Evolutionary conservation across 2,113 vertebrate genomes (phyloP), one percentile per base, ranked within the genome.

Genomic region (Megaceryle maxima): DNA sequence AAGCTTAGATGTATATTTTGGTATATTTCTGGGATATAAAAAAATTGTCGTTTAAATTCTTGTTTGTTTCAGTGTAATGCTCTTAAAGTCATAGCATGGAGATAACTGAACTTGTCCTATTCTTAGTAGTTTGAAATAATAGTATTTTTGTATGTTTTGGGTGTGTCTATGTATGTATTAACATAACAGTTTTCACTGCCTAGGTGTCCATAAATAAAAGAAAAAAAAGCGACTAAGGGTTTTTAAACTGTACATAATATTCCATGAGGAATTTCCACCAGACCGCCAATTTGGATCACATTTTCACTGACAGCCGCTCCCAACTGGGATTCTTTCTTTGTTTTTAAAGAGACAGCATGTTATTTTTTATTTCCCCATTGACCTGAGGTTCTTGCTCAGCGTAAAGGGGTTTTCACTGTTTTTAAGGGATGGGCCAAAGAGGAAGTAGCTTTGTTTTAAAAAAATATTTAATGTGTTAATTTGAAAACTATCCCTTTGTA

Each of bases 1-100:
- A 99, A 99, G 99, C 99, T 99, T 99, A 99, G 99, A 99, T 99
- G 99, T 99, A 99, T 99, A 99, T 99, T 99, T 99, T 99, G 99
- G 98, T 99, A 99, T 99, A 99, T 99, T 99, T 99, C 99, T 99
- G 99, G 99, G 98, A 99, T 98, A 99, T 98, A 98, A 98, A 98
- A 98, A 97, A 98, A 97, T 98, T 98, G 98, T 99, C 97, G 97
- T 98, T 98, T 98, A 98, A 98, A 98, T 98, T 98, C 98, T 99
- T 96, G 98, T 99, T 99, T 98, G 98, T 99, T 99, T 98, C 98
- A 98, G 98, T 99, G 98, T 99, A 98, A 98, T 98, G 98, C 98
- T 98, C 98, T 98, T 98, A 98, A 98, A 99, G 99, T 99, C 99
- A 99, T 99, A 99, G 99, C 99, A 99, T 99, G 99, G 98, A 99